phyloP scores from a whole-genome alignment of 2,888 invertebrate genomes.

The Sphaerophoria taeniata region DNA sequence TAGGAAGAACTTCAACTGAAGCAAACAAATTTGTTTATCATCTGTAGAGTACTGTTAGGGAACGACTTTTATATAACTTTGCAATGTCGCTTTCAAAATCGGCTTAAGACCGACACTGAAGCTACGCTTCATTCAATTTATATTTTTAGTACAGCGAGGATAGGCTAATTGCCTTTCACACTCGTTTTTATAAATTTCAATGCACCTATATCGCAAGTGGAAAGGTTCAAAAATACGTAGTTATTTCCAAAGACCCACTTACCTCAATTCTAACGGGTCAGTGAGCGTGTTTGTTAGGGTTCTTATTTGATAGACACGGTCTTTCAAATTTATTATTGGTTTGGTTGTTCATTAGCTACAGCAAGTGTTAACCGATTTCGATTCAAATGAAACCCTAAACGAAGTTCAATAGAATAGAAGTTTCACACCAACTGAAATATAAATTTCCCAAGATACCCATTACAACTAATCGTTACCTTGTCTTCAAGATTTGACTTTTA shows the following conservation, averaged over 20 bases:
- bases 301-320: neutral
- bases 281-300: neutral
- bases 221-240: neutral
- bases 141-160: too few species aligned
- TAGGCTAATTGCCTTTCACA: too few species aligned
- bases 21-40: too few species aligned
- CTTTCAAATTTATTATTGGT: slow-evolving; percentile 14
- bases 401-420: slow-evolving; percentile 6
- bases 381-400: slow-evolving; percentile 7
- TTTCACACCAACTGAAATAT: slow-evolving; percentile 9
- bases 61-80: too few species aligned
- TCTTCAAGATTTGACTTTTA: slow-evolving; percentile 33
- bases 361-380: slow-evolving; percentile 25
- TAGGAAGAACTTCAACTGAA: slow-evolving; percentile 44
- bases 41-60: too few species aligned
- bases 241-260: neutral
- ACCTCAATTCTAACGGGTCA: neutral
- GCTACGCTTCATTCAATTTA: too few species aligned
- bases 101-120: too few species aligned
- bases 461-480: slow-evolving; percentile 45
- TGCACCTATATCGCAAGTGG: too few species aligned
- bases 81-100: too few species aligned
- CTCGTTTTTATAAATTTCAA: too few species aligned
- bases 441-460: slow-evolving; percentile 21
- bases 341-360: slow-evolving; percentile 2